phyloP scores from a whole-genome alignment of 64 coral and sea anemone genomes.

The Hydrozoanthus tunicans region DNA sequence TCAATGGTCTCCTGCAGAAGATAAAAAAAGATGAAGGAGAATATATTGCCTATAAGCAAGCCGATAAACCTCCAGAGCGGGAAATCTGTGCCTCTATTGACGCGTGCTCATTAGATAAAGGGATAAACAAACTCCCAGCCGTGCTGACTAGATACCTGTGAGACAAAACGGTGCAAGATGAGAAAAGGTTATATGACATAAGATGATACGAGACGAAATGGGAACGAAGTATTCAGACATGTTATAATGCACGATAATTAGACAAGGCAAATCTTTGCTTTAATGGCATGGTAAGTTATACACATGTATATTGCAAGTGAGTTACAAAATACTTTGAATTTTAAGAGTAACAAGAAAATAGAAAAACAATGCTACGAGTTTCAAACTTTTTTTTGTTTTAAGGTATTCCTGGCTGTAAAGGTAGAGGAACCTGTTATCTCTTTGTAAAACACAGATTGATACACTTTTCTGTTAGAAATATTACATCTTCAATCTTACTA shows the following conservation, averaged over 20 bases:
- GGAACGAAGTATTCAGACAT: too few species aligned
- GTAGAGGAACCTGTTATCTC: not conserved
- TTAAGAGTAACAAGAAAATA: not conserved
- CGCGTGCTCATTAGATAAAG: too few species aligned
- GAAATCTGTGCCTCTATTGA: too few species aligned
- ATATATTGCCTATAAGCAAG: too few species aligned
- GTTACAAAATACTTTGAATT: not conserved
- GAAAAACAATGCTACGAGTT: not conserved
- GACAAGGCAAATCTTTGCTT: not conserved
- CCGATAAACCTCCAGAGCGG: too few species aligned
- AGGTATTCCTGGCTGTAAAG: not conserved
- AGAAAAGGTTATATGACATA: too few species aligned
- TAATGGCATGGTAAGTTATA: not conserved
- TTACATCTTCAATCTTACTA: not conserved
- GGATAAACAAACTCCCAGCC: too few species aligned
- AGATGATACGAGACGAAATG: too few species aligned
- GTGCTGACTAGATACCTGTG: too few species aligned
- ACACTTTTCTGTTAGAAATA: not conserved
- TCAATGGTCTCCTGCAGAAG: too few species aligned
- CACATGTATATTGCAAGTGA: not conserved
- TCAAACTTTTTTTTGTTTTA: not conserved
- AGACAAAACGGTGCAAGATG: too few species aligned
- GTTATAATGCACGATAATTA: not conserved
- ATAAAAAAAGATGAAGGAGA: too few species aligned
- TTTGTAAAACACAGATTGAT: conserved; percentile 1